phyloP scores from a whole-genome alignment of 2,113 vertebrate genomes.

The Nycticryphes semicollaris region DNA sequence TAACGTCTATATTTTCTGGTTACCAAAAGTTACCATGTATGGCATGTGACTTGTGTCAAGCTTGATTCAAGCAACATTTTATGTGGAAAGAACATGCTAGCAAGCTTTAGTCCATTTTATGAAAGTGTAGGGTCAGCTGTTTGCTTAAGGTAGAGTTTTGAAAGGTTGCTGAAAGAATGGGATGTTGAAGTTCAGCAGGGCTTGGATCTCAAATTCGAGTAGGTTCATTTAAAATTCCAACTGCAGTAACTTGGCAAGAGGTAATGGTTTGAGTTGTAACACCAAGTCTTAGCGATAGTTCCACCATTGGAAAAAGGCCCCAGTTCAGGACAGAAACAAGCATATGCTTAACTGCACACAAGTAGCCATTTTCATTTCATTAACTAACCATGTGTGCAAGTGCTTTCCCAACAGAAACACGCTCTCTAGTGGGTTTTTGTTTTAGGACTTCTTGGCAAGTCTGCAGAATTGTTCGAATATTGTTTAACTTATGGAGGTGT shows the following conservation, averaged over 20 bases:
- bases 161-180: neutral
- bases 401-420: neutral
- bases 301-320: neutral
- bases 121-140: neutral
- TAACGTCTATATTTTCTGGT: neutral
- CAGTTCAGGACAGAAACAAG: neutral
- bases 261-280: too few relatives aligned
- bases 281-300: neutral
- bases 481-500: neutral
- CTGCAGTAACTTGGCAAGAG: neutral
- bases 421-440: neutral
- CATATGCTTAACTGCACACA: neutral
- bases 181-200: neutral
- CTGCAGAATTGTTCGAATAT: neutral
- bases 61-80: neutral
- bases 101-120: neutral
- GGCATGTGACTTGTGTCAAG: neutral
- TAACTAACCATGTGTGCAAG: neutral
- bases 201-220: neutral
- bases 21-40: neutral
- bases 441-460: neutral
- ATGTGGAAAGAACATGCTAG: neutral
- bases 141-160: neutral
- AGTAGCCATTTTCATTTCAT: neutral
- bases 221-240: neutral